These are phyloP conservation scores for Macroglossus sobrinus DNA, from an alignment of 2,113 vertebrate genomes.

Conservation along the genomic window DNA sequence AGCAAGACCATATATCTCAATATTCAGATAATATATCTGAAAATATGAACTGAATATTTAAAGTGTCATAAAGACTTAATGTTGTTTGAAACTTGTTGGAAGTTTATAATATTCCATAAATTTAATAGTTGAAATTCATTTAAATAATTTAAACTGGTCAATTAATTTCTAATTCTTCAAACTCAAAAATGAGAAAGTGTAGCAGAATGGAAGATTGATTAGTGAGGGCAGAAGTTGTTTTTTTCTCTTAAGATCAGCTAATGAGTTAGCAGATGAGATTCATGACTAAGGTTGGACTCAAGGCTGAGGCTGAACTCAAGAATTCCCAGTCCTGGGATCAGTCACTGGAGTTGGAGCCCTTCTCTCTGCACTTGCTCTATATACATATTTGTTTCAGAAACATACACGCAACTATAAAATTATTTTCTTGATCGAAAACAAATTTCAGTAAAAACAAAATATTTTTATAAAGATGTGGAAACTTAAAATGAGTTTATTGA, in stretches of 20 bases:
- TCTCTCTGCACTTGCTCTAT: conserved; percentile 27
- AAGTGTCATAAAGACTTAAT: not conserved
- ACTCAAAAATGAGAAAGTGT: not conserved
- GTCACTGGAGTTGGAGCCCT: not conserved
- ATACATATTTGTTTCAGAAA: conserved; percentile 55
- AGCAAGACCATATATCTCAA: not conserved
- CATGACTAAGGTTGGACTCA: not conserved
- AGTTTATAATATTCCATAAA: not conserved
- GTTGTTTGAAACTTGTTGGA: not conserved
- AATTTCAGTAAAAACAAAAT: conserved; percentile 56
- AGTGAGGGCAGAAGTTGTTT: not conserved
- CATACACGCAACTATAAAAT: conserved; percentile 20
- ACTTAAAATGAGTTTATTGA: conserved; percentile 62
- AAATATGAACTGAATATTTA: not conserved
- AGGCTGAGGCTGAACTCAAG: not conserved
- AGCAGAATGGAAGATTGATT: not conserved
- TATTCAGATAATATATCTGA: not conserved
- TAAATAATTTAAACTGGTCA: not conserved
- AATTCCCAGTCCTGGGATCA: not conserved
- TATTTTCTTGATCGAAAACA: conserved; percentile 69
- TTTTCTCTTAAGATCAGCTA: not conserved
- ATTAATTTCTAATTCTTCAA: not conserved
- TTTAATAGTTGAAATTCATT: not conserved
- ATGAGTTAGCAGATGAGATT: not conserved
- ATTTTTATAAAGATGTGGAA: not conserved